Conservation (phyloP, 1,140 invertebrate genomes). For the Bombus polaris region DNA sequence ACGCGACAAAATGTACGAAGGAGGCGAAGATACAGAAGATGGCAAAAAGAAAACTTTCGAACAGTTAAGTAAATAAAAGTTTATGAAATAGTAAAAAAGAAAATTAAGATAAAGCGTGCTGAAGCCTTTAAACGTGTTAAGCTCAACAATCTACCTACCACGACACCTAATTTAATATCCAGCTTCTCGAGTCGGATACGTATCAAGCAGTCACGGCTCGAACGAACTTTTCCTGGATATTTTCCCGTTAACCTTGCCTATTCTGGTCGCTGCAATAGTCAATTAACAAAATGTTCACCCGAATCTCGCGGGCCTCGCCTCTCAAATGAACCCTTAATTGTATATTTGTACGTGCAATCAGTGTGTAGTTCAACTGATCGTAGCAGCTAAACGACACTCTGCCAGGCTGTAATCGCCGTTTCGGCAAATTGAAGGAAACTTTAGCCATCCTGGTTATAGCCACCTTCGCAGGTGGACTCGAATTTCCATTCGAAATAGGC, state of each 20-base stretch:
- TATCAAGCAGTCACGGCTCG: neutral
- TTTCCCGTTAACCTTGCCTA: neutral
- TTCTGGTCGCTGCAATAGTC: constrained; percentile 13
- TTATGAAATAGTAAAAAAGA: neutral
- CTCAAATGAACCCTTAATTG: constrained; percentile 48
- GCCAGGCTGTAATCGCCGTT: constrained; percentile 26
- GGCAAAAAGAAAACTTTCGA: neutral
- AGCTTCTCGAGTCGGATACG: neutral
- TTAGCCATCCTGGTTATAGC: neutral
- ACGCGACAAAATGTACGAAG: neutral
- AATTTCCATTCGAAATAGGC: constrained; percentile 11
- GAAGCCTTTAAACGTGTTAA: too few relatives aligned
- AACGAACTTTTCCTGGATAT: neutral
- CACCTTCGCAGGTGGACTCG: neutral
- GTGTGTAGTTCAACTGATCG: constrained; percentile 41
- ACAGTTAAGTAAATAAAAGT: too few relatives aligned
- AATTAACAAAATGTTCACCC: constrained; percentile 37
- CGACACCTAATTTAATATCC: neutral
- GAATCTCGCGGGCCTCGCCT: neutral
- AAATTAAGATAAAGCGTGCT: neutral
- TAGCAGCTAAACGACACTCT: constrained; percentile 23
- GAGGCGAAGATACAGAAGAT: too few relatives aligned
- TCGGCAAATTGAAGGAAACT: constrained; percentile 45
- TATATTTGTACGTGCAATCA: constrained; percentile 51
- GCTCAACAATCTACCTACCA: neutral